Evolutionary conservation across 2,113 vertebrate species (phyloP), one percentile per base, ranked within the genome.

Genomic region (Meriones unguiculatus): DNA sequence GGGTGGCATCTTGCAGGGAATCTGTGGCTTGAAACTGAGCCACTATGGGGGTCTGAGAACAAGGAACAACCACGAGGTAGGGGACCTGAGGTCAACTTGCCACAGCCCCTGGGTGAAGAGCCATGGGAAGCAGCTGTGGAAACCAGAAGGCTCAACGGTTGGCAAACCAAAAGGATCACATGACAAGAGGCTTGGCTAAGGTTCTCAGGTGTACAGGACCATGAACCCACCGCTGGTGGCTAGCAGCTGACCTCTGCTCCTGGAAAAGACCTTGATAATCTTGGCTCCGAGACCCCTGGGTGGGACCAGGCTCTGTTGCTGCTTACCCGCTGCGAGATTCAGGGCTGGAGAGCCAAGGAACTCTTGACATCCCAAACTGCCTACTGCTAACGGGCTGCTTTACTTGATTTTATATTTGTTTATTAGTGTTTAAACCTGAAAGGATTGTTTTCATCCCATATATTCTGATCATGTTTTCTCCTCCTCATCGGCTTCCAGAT

Each of bases 281-380:
- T 64, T 22, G 38, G 64, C 15, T 11, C 64, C 35, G 28, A 14
- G 28, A 32, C 10, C 82, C 17, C 38, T 35, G 17, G 32, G 57
- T 46, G 7, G 7, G 18, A n/a, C 1, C 18, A 70, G 2, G 14
- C 30, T 35, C 32, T 52, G 32, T 32, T 12, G 32, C 46, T 5
- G 2, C 12, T 13, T 86, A 46, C 1, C 7, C 28, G 25, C 14
- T 0, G 2, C 0, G 6, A 87, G 30, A 5, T 52, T 86, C 64
- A 86, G 9, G 11, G 28, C 85, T 70, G 10, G 35, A 52, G 8
- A 35, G 18, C 22, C 25, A 22, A 69, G 70, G 20, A 24, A 70
- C 85, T 13, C 46, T 54, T 52, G 20, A 54, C 18, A 2, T 13
- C 84, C 17, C n/a, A 50, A 52, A 22, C 17, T 52, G 41, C 30